Evolutionary conservation across 1,140 invertebrate genomes (phyloP), one percentile per base, ranked within the genome.

Genomic region (Wasmannia auropunctata): DNA sequence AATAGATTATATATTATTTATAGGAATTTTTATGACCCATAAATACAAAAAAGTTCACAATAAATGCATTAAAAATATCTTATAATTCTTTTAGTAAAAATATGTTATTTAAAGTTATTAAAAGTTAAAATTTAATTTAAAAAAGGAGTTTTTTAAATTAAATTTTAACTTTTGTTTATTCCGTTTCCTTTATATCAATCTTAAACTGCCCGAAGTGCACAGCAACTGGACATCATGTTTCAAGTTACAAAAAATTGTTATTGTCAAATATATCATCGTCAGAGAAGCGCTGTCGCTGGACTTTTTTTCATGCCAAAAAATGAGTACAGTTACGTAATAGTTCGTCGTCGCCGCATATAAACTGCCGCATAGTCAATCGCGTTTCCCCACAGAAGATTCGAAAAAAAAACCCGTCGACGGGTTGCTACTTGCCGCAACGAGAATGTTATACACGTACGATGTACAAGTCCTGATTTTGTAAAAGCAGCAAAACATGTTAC

Each of bases 391-490:
- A 51, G 14, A 80, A 69, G 62, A 46, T 69, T 80, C 63, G 22
- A 54, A 51, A 74, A 56, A 46, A 51, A 67, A 67, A 28, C 28
- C 19, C 34, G 22, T 69, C 86, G 81, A 86, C 31, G 72, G 75
- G 67, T 90, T 77, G 60, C 65, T 88, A 86, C 65, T 65, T 37
- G n/a, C 75, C 14, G 51, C 72, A 88, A 88, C 56, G 69, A 74
- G 56, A 65, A 85, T 67, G 58, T 87, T 86, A 85, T 88, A 83
- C 75, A 90, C 76, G 80, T 91, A 80, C 60, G 83, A 83, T 51
- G 46, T 88, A 88, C 67, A 62, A 83, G 81, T 91, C 90, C 90
- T 91, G 90, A 91, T 91, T 91, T 91, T 91, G 90, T 91, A 91
- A 91, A 90, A 87, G 79, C 90, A 89, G 86, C 86, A 80, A 88